Conservation (phyloP, 1,140 invertebrate species). For the Gonatopus flavifemur region DNA sequence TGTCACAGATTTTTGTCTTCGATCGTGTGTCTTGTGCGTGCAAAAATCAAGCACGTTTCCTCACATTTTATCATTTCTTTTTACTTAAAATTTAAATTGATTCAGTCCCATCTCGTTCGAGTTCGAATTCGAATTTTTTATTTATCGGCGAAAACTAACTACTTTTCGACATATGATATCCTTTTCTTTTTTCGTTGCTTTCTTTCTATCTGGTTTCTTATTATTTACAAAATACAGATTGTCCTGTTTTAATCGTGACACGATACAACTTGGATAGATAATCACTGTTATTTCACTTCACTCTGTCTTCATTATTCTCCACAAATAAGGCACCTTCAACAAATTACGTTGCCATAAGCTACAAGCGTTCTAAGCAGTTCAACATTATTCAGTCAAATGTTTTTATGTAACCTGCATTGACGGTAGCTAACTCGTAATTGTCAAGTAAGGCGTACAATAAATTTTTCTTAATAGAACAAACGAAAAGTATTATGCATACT, state of each 20-base stretch:
- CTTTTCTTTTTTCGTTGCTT: conserved; percentile 18
- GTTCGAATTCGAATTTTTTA: conserved; percentile 29
- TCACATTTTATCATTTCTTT: too few species aligned
- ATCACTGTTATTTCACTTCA: conserved; percentile 32
- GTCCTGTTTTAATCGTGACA: conserved; percentile 40
- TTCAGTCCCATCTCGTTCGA: conserved; percentile 12
- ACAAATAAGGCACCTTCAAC: conserved; percentile 60
- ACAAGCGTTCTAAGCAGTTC: conserved; percentile 39
- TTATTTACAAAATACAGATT: conserved; percentile 48
- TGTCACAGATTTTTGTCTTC: conserved; percentile 34
- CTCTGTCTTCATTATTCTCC: conserved; percentile 35
- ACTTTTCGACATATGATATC: conserved; percentile 26
- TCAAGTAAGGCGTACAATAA: conserved; percentile 36
- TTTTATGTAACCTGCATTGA: conserved; percentile 32
- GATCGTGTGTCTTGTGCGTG: conserved; percentile 20
- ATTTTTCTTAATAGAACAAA: conserved; percentile 30
- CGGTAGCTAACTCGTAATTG: conserved; percentile 38
- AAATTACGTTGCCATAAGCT: conserved; percentile 50
- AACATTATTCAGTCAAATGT: conserved; percentile 37
- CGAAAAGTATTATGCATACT: conserved; percentile 32
- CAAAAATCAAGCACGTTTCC: conserved; percentile 19
- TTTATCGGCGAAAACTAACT: conserved; percentile 36
- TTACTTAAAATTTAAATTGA: conserved; percentile 17
- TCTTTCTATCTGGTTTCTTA: too few species aligned
- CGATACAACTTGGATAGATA: conserved; percentile 23